Evolutionary conservation across 1,140 invertebrate species (phyloP), one percentile per base, ranked within the genome.

Genomic region (Lasioglossum albipes): DNA sequence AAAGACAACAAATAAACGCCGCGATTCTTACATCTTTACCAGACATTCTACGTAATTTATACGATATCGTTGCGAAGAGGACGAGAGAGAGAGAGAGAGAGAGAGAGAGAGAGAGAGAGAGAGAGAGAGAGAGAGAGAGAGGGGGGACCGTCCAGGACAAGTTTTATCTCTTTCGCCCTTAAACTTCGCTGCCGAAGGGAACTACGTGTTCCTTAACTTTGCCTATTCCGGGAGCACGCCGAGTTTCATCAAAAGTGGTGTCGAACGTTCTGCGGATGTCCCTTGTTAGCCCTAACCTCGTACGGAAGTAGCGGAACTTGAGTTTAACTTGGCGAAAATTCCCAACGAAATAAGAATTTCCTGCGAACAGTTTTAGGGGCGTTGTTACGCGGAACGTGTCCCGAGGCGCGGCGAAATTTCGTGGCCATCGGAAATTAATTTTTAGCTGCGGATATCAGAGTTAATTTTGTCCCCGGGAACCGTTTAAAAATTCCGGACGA

Each of bases 191-290:
- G 13, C 22, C 18, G 16, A 75, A 54, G 49, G 64, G 10, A 68
- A 49, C n/a, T 59, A 45, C 31, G 49, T 16, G 49, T 75, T 57
- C 6, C 49, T 68, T 57, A 75, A 75, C 64, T 75, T 75, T 18
- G 18, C 13, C n/a, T 41, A 22, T 45, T 67, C 20, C 52, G n/a
- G 16, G 10, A 57, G 41, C 49, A 18, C 10, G 61, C 20, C 7
- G 66, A 68, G 36, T 75, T 68, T 59, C 36, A 49, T 75, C 36
- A 45, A 27, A 68, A 68, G 52, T 59, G 6, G 16, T 52, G 74
- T 22, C 62, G 73, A 66, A 57, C 49, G 65, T 65, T 20, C 16
- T 6, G 13, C 13, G 27, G 18, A 20, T 66, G 45, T 9, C 36
- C 42, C 69, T 71, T 42, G 52, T 59, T 59, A 71, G 10, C 7